These are phyloP conservation scores for Folsomia manolachei DNA, from an alignment of 2,888 invertebrate species.

Conservation along the genomic window DNA sequence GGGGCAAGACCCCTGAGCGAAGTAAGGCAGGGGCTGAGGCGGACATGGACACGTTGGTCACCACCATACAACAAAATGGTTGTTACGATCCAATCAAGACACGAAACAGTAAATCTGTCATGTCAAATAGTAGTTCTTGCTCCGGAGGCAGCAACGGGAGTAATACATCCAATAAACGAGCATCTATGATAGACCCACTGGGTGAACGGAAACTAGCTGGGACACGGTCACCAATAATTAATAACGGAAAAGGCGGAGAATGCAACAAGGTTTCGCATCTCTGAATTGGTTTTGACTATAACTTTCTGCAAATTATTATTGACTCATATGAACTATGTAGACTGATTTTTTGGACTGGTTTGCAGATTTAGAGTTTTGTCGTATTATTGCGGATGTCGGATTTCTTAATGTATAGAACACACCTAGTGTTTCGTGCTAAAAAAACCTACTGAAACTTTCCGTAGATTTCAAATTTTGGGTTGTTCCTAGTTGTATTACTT, in stretches of 20 bases:
- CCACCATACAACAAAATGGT: background rate
- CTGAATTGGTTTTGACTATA: no score
- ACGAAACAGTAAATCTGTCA: slow-evolving; percentile 29
- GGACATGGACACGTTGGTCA: slow-evolving; percentile 36
- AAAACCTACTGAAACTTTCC: no score
- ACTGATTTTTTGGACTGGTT: no score
- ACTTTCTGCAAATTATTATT: no score
- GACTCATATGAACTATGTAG: no score
- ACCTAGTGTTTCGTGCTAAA: no score
- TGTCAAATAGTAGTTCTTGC: slow-evolving; percentile 20
- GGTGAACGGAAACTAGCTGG: slow-evolving; percentile 7
- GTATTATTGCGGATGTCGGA: no score
- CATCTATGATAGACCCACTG: slow-evolving; percentile 7
- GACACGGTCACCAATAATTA: background rate
- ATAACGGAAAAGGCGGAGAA: background rate
- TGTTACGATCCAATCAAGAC: slow-evolving; percentile 14
- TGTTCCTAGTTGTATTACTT: background rate
- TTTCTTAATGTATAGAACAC: no score
- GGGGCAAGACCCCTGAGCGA: slow-evolving; percentile 30
- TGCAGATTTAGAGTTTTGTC: no score
- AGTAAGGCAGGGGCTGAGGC: slow-evolving; percentile 28
- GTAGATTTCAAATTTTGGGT: no score
- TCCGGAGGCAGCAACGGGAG: background rate
- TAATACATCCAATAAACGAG: background rate
- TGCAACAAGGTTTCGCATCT: slow-evolving; percentile 14